Percentiles rank a stretch among this genome's conserved stretches.
These are phyloP conservation scores for Pseudachorutes palmiensis DNA, from an alignment of 1,140 invertebrate genomes.

Conservation along the genomic window DNA sequence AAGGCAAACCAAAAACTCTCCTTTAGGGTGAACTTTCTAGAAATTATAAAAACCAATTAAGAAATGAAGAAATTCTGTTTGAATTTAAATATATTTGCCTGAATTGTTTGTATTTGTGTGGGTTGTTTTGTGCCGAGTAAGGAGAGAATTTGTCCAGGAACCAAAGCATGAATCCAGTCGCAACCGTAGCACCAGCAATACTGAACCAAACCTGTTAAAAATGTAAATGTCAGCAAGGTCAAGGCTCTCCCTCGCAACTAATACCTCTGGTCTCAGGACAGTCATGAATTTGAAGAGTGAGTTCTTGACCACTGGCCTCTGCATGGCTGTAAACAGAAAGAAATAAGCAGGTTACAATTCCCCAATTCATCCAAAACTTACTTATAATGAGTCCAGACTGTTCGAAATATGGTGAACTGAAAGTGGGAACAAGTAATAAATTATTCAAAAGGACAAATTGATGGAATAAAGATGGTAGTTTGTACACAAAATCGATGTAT, in stretches of 20 bases:
- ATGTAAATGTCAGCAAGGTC: neutral
- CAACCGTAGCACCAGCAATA: slow-evolving; percentile 69
- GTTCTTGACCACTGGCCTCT: slow-evolving; percentile 70
- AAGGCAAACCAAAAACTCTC: slow-evolving; percentile 91
- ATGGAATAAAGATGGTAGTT: slow-evolving; percentile 82
- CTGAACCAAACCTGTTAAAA: slow-evolving; percentile 57
- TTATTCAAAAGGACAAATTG: slow-evolving; percentile 80
- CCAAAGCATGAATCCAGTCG: slow-evolving; percentile 79
- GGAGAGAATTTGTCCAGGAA: slow-evolving; percentile 80
- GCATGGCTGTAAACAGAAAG: slow-evolving; percentile 54
- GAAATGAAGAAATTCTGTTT: neutral
- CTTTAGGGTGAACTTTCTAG: slow-evolving; percentile 71
- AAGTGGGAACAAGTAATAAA: slow-evolving; percentile 51
- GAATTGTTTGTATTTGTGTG: slow-evolving; percentile 68
- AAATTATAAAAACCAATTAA: slow-evolving; percentile 12
- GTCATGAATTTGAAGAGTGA: slow-evolving; percentile 90
- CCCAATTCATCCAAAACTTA: slow-evolving; percentile 42
- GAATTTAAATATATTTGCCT: slow-evolving; percentile 47
- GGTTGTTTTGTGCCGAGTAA: slow-evolving; percentile 76
- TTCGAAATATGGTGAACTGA: slow-evolving; percentile 71
- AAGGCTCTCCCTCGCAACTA: neutral
- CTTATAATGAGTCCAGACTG: slow-evolving; percentile 77
- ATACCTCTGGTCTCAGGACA: slow-evolving; percentile 69
- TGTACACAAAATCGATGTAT: slow-evolving; percentile 72
- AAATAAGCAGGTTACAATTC: neutral